Percentiles rank a stretch among this genome's conserved stretches.
Evolutionary conservation across 2,113 vertebrate genomes (phyloP).

Genomic region (Leuciscus idus): DNA sequence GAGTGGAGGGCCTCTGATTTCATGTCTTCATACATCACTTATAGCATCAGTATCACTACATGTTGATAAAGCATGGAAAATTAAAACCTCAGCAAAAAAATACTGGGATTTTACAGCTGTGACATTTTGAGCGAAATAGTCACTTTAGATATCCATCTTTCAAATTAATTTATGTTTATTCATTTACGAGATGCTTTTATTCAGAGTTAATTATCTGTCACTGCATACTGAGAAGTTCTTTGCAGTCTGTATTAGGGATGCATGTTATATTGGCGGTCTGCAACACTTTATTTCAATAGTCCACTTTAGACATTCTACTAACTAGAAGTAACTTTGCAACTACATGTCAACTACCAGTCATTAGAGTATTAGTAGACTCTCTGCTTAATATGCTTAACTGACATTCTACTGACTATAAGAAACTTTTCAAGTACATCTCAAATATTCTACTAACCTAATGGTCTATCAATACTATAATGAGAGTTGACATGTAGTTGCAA

Average conservation of each 20-base stretch:
- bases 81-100: neutral
- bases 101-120: neutral
- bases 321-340: too few species aligned
- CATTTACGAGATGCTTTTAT: neutral
- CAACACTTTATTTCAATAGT: too few species aligned
- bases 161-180: neutral
- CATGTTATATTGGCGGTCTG: neutral
- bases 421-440: too few species aligned
- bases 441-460: too few species aligned
- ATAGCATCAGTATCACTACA: neutral
- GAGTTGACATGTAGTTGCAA: too few species aligned
- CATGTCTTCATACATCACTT: neutral
- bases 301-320: too few species aligned
- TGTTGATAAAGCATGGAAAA: neutral
- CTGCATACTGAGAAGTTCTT: neutral
- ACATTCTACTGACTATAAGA: too few species aligned
- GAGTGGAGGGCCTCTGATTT: neutral
- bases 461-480: too few species aligned
- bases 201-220: neutral
- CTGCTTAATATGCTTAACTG: too few species aligned
- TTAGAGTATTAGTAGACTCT: too few species aligned
- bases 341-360: too few species aligned
- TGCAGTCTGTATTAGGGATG: neutral
- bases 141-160: neutral
- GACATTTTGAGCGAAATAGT: neutral